These are phyloP conservation scores for Enteromius radiatus DNA, from an alignment of 2,797 vertebrate genomes.

Conservation along the genomic window DNA sequence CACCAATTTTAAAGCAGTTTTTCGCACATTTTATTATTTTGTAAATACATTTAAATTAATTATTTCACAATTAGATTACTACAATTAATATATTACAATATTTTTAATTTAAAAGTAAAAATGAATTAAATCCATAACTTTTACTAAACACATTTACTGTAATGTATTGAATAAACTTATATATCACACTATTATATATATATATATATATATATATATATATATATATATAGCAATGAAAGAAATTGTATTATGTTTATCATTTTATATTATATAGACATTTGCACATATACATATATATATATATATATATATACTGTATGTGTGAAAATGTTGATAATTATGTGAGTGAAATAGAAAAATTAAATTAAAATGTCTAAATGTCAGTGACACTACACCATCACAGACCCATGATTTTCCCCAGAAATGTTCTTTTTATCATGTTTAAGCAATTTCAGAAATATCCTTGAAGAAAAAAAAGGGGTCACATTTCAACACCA, in stretches of 20 bases:
- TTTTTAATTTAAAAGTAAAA: not conserved
- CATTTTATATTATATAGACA: too few species aligned
- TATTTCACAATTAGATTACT: not conserved
- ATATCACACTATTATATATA: not conserved
- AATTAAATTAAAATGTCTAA: not conserved
- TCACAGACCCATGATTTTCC: not conserved
- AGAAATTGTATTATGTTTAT: not conserved
- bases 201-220: too few species aligned
- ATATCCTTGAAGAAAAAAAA: not conserved
- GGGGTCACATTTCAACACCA: not conserved
- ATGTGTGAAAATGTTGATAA: not conserved
- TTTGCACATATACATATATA: not conserved
- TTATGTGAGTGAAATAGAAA: not conserved
- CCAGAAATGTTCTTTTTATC: not conserved
- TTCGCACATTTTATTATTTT: not conserved
- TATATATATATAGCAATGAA: not conserved
- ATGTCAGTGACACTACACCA: not conserved
- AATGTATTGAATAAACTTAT: not conserved
- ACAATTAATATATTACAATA: not conserved
- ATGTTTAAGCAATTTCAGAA: not conserved
- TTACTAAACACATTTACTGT: not conserved
- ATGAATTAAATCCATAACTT: not conserved
- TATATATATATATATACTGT: not conserved
- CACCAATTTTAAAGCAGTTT: not conserved
- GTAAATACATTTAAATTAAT: not conserved